phyloP scores from a whole-genome alignment of 2,797 vertebrate species.

The Lophotriccus pileatus region DNA sequence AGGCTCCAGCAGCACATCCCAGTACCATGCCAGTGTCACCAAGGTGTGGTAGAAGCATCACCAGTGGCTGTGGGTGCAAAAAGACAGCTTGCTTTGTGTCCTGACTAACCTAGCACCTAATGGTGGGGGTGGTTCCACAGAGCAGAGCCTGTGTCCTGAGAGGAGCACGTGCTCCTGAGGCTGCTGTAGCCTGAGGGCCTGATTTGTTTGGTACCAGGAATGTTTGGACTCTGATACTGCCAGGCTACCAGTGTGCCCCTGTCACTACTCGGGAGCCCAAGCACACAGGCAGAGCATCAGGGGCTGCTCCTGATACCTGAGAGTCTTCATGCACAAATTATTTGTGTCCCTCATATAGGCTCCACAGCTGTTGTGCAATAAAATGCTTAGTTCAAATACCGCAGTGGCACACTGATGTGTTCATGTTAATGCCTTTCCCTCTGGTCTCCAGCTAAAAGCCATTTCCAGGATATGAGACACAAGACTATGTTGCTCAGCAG shows the following conservation, averaged over 20 bases:
- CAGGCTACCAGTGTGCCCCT: fast-evolving
- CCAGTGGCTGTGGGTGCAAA: neutral
- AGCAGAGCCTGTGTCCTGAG: neutral
- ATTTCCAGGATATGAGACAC: neutral
- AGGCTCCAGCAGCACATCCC: neutral
- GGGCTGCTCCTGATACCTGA: neutral
- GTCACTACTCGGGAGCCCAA: neutral
- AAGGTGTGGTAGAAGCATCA: neutral
- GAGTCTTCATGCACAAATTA: fast-evolving
- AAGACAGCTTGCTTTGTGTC: neutral
- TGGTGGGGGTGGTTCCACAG: neutral
- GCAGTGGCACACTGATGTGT: neutral
- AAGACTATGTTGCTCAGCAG: neutral
- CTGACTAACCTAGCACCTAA: neutral
- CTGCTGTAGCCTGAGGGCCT: neutral
- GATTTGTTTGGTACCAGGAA: neutral
- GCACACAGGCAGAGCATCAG: neutral
- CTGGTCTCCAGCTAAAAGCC: neutral
- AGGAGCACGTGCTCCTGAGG: neutral
- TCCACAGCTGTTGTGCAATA: neutral
- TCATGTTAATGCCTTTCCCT: neutral
- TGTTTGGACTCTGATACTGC: neutral
- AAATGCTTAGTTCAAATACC: neutral
- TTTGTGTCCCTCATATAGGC: neutral
- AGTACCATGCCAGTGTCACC: neutral